phyloP scores from a whole-genome alignment of 2,888 invertebrate species.

The Crioceris asparagi region DNA sequence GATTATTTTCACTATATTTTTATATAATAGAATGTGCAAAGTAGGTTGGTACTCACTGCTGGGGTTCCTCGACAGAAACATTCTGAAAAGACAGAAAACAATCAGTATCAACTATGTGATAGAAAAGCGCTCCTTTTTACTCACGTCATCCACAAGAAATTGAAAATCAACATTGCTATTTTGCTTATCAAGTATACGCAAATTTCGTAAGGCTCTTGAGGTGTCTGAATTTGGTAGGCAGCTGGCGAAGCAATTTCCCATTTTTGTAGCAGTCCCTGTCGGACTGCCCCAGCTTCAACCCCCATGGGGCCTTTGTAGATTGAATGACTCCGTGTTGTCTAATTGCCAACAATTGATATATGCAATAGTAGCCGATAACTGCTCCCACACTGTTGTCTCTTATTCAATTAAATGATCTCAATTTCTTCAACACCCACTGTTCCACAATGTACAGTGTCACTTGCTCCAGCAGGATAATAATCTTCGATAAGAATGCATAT shows the following conservation, averaged over 20 bases:
- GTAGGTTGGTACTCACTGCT: conserved; percentile 21
- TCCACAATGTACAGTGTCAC: too few species aligned
- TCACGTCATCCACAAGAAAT: conserved; percentile 29
- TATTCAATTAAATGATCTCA: too few species aligned
- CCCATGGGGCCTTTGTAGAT: conserved; percentile 29
- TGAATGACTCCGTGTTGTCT: conserved; percentile 22
- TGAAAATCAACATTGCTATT: conserved; percentile 24
- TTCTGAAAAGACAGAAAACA: conserved; percentile 15
- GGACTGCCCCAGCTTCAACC: conserved; percentile 32
- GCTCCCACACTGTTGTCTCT: too few species aligned
- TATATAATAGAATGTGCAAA: too few species aligned
- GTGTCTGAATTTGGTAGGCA: conserved; percentile 35
- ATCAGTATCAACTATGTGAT: background rate
- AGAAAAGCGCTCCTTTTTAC: conserved; percentile 6
- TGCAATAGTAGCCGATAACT: too few species aligned
- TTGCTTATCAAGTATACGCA: conserved; percentile 23
- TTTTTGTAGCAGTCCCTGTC: conserved; percentile 32
- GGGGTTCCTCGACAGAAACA: conserved; percentile 12
- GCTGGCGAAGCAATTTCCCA: conserved; percentile 43
- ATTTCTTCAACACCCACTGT: too few species aligned
- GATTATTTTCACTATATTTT: too few species aligned
- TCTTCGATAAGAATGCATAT: too few species aligned
- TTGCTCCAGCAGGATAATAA: too few species aligned
- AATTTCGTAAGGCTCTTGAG: conserved; percentile 22
- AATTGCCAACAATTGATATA: too few species aligned